Evolutionary conservation across 2,113 vertebrate species (phyloP).

Genomic region (Emberiza fucata): DNA sequence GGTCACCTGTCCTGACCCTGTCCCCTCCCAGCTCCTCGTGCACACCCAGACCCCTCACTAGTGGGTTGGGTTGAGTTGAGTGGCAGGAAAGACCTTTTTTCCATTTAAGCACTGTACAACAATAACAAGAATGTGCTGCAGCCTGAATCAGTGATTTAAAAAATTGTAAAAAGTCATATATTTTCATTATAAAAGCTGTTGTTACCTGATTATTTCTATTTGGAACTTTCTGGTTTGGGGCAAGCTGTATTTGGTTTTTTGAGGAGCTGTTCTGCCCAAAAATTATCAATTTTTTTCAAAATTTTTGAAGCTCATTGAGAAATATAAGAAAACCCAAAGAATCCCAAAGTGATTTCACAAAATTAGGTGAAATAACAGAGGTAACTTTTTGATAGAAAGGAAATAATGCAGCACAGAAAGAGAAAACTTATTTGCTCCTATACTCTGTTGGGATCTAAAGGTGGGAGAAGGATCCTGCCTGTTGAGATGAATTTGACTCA

Average conservation of each 20-base stretch:
- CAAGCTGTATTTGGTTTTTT: neutral
- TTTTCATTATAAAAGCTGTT: neutral
- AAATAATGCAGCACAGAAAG: neutral
- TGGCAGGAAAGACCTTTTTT: neutral
- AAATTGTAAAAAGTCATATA: neutral
- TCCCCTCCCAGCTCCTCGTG: neutral
- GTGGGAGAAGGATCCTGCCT: neutral
- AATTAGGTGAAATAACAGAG: neutral
- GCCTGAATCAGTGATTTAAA: neutral
- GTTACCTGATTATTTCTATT: neutral
- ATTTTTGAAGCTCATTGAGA: neutral
- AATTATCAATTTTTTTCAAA: neutral
- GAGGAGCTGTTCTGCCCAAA: neutral
- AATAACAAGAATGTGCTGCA: neutral
- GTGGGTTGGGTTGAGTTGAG: neutral
- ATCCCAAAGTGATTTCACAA: neutral
- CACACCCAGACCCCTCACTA: accelerated
- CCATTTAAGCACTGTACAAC: neutral
- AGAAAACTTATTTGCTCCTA: neutral
- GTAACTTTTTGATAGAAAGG: neutral
- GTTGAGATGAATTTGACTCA: neutral
- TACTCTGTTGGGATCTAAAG: neutral
- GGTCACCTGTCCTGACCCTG: neutral
- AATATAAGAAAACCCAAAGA: neutral
- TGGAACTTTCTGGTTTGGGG: neutral